Conservation (phyloP, 2,888 invertebrate species). For the Drosophila histrio region DNA sequence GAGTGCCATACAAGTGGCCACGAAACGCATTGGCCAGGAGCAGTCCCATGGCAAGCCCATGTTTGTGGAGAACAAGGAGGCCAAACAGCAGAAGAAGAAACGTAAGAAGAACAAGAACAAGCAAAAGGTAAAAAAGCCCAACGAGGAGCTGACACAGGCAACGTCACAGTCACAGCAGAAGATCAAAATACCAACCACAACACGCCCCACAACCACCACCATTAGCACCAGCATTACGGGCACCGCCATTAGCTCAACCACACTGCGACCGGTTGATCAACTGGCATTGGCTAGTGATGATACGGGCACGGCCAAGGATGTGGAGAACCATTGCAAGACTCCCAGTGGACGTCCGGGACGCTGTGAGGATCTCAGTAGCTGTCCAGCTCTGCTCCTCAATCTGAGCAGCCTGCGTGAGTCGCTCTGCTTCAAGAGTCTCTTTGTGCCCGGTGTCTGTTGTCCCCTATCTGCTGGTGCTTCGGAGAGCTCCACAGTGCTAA, state of each 20-base stretch:
- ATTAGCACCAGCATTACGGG: conserved; percentile 28
- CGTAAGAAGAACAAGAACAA: conserved; percentile 81
- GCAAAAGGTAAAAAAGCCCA: conserved; percentile 81
- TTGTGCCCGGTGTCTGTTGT: conserved; percentile 96
- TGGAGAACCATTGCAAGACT: conserved; percentile 90
- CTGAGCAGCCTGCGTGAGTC: conserved; percentile 92
- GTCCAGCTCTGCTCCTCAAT: conserved; percentile 93
- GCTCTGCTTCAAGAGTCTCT: conserved; percentile 94
- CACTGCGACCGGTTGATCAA: conserved; percentile 65
- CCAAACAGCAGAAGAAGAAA: conserved; percentile 81
- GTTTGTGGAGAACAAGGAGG: conserved; percentile 82
- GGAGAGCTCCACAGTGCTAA: conserved; percentile 78
- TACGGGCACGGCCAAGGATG: conserved; percentile 84
- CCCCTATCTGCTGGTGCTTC: conserved; percentile 84
- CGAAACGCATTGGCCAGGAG: conserved; percentile 71
- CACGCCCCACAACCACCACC: conserved; percentile 70
- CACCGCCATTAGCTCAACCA: conserved; percentile 19
- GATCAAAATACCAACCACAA: conserved; percentile 72
- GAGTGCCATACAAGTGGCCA: conserved; percentile 61
- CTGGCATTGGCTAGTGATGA: conserved; percentile 84
- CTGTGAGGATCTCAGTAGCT: conserved; percentile 94
- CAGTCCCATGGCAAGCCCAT: conserved; percentile 60
- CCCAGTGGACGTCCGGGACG: conserved; percentile 91
- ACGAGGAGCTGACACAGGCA: conserved; percentile 59
- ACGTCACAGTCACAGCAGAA: conserved; percentile 63